Conservation (phyloP, 2,797 vertebrate genomes). For the Hirundo rustica region DNA sequence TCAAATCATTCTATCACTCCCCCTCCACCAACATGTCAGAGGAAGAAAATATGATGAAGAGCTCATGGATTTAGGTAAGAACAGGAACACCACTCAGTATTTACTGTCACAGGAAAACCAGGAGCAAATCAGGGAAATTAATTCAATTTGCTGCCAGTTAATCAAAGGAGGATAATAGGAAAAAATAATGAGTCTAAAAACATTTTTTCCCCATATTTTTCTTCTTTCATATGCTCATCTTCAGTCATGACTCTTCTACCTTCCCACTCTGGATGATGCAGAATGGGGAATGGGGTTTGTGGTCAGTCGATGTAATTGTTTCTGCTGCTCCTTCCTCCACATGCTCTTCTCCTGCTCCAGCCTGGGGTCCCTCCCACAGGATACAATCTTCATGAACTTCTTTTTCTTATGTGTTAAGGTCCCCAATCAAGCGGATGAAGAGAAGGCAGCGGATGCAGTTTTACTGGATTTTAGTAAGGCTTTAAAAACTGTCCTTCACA, state of each 20-base stretch:
- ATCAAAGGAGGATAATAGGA: background rate
- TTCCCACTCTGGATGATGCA: background rate
- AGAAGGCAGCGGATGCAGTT: background rate
- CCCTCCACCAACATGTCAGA: background rate
- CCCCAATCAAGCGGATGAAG: fast-evolving
- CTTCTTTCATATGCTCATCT: background rate
- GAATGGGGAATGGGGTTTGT: background rate
- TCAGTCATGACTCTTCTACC: background rate
- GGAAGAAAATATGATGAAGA: background rate
- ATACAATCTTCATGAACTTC: background rate
- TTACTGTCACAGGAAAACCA: background rate
- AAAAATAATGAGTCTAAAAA: background rate
- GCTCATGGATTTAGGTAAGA: background rate
- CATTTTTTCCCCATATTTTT: fast-evolving
- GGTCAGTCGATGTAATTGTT: background rate
- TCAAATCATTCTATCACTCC: background rate
- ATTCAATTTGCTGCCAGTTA: background rate
- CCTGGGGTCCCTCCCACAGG: background rate
- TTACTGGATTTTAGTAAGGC: background rate
- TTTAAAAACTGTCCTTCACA: background rate
- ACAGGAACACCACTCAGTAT: background rate
- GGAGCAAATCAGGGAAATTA: fast-evolving
- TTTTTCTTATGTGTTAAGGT: background rate
- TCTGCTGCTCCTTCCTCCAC: background rate
- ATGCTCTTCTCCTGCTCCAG: background rate